A percentile compares a stretch with the other conserved stretches of the same genome.
phyloP scores from a whole-genome alignment of 2,113 vertebrate species.

The Anser brachyrhynchus region DNA sequence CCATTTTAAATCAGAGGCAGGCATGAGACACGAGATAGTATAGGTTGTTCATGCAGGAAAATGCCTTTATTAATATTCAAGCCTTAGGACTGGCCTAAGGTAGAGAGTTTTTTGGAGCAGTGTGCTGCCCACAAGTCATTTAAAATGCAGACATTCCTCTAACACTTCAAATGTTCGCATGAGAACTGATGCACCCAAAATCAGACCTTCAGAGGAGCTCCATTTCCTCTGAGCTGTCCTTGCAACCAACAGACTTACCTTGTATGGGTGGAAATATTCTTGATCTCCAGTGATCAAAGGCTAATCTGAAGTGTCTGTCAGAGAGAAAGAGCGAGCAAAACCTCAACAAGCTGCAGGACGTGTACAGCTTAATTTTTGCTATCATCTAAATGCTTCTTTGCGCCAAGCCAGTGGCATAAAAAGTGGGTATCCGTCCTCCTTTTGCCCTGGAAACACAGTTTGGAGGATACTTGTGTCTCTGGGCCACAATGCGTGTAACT shows the following conservation, averaged over 20 bases:
- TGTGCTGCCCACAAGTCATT: not conserved
- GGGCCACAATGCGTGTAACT: not conserved
- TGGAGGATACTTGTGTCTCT: not conserved
- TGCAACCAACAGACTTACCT: not conserved
- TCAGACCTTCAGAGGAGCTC: not conserved
- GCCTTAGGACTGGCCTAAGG: not conserved
- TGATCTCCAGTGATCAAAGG: slow-evolving; percentile 13
- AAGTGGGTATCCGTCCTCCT: not conserved
- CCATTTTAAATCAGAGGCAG: slow-evolving; percentile 20
- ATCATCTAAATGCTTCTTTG: not conserved
- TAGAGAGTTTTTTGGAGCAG: not conserved
- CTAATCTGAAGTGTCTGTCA: not conserved
- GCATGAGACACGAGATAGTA: not conserved
- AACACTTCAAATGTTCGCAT: not conserved
- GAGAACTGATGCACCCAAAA: not conserved
- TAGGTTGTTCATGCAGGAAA: not conserved
- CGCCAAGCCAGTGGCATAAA: not conserved
- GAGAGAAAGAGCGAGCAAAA: slow-evolving; percentile 47
- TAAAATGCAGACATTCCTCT: not conserved
- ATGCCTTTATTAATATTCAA: slow-evolving; percentile 40
- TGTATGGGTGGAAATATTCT: slow-evolving; percentile 1
- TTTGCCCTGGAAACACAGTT: not conserved
- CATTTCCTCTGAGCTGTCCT: slow-evolving; percentile 2
- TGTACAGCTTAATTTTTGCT: not conserved
- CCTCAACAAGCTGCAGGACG: not conserved